Conservation (phyloP, 2,888 invertebrate genomes). For the Acheta domesticus region DNA sequence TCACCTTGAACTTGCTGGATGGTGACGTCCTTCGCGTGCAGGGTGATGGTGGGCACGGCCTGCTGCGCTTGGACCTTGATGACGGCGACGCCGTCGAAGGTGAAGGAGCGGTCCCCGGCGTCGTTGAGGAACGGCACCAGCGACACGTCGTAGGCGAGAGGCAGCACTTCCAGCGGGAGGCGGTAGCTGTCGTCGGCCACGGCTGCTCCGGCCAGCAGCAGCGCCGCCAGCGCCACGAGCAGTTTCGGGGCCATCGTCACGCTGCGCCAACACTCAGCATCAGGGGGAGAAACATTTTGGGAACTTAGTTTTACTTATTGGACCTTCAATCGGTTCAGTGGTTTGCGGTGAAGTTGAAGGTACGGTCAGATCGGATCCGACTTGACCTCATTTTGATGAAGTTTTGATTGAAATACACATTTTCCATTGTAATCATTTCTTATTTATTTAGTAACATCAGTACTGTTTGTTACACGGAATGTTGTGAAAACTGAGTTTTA, state of each 20-base stretch:
- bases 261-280: background rate
- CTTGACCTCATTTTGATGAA: too few species aligned
- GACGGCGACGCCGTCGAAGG: slow-evolving; percentile 11
- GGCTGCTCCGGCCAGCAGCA: background rate
- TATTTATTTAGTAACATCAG: too few species aligned
- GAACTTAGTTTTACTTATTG: too few species aligned
- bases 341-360: too few species aligned
- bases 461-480: too few species aligned
- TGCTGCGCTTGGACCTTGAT: slow-evolving; percentile 18
- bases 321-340: too few species aligned
- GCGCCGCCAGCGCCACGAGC: background rate
- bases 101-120: background rate
- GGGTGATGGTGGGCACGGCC: background rate
- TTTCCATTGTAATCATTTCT: too few species aligned
- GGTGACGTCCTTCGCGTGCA: slow-evolving; percentile 23
- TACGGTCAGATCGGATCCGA: too few species aligned
- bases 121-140: background rate
- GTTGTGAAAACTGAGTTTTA: too few species aligned
- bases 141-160: background rate
- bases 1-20: background rate
- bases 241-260: background rate
- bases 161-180: background rate
- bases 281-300: too few species aligned
- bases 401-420: too few species aligned
- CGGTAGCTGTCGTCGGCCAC: background rate